Conservation (phyloP, 2,113 vertebrate species). For the Marmota monax region DNA sequence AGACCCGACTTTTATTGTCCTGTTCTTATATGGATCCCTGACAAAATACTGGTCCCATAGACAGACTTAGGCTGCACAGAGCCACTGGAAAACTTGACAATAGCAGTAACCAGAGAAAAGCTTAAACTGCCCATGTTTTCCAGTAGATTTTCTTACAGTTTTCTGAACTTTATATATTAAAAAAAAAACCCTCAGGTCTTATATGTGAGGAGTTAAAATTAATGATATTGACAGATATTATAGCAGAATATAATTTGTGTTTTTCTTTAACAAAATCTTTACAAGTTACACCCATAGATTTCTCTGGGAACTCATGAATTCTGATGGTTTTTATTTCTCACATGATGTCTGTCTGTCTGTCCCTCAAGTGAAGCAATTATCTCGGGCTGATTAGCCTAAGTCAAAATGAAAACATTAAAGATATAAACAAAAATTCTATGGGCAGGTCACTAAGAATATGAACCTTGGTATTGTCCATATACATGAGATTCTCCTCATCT, state of each 20-base stretch:
- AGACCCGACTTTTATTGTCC: background rate
- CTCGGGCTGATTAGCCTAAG: background rate
- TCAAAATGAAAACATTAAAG: background rate
- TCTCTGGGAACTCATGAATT: fast-evolving
- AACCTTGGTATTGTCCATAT: fast-evolving
- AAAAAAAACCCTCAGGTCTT: fast-evolving
- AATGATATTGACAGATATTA: background rate
- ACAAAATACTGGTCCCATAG: background rate
- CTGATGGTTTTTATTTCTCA: background rate
- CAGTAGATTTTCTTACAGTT: background rate
- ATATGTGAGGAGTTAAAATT: background rate
- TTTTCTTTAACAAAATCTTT: background rate
- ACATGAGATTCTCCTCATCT: background rate
- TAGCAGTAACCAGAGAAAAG: background rate
- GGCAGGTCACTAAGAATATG: fast-evolving
- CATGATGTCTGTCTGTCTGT: background rate
- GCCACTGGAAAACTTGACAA: fast-evolving
- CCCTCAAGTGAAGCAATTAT: background rate
- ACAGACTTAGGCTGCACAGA: fast-evolving
- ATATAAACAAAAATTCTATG: background rate
- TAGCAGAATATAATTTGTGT: background rate
- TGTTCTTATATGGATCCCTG: too few relatives aligned
- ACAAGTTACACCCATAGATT: fast-evolving
- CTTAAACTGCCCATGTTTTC: background rate
- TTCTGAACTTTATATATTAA: background rate